Evolutionary conservation across 2,888 invertebrate genomes (phyloP).

Genomic region (Dryadula phaetusa): DNA sequence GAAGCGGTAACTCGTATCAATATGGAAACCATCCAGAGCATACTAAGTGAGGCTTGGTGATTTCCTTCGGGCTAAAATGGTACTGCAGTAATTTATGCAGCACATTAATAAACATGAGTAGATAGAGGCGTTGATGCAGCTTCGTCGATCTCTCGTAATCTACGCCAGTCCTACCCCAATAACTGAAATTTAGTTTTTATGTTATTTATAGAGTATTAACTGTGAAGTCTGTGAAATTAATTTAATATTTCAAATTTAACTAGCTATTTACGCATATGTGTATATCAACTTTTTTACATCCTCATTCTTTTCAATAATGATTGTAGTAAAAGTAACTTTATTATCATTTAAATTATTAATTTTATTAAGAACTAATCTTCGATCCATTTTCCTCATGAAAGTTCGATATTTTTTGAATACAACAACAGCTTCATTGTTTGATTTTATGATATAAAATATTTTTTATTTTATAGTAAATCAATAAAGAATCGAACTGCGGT

Average conservation of each 20-base stretch:
- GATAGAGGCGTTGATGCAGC: slow-evolving; percentile 58
- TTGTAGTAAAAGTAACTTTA: too few relatives aligned
- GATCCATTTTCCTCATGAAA: too few relatives aligned
- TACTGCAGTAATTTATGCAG: slow-evolving; percentile 70
- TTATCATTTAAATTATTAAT: too few relatives aligned
- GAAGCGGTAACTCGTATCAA: slow-evolving; percentile 45
- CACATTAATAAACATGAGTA: slow-evolving; percentile 72
- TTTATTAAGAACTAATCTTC: too few relatives aligned
- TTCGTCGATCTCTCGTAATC: slow-evolving; percentile 35
- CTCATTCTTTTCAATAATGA: too few relatives aligned
- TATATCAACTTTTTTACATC: too few relatives aligned
- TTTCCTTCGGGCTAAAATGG: slow-evolving; percentile 61
- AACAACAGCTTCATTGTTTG: too few relatives aligned
- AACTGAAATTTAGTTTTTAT: slow-evolving; percentile 18
- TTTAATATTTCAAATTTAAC: too few relatives aligned
- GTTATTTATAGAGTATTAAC: not conserved
- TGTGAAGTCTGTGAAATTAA: too few relatives aligned
- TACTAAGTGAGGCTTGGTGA: slow-evolving; percentile 56
- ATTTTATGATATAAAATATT: too few relatives aligned
- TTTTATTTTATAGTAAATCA: not conserved
- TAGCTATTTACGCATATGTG: too few relatives aligned
- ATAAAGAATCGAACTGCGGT: not conserved
- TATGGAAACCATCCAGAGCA: slow-evolving; percentile 60
- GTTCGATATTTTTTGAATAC: too few relatives aligned
- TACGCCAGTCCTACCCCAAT: slow-evolving; percentile 31